A percentile compares a stretch with the other conserved stretches of the same genome.
Evolutionary conservation across 2,888 invertebrate genomes (phyloP).

Genomic region (Liodrosophila aerea): DNA sequence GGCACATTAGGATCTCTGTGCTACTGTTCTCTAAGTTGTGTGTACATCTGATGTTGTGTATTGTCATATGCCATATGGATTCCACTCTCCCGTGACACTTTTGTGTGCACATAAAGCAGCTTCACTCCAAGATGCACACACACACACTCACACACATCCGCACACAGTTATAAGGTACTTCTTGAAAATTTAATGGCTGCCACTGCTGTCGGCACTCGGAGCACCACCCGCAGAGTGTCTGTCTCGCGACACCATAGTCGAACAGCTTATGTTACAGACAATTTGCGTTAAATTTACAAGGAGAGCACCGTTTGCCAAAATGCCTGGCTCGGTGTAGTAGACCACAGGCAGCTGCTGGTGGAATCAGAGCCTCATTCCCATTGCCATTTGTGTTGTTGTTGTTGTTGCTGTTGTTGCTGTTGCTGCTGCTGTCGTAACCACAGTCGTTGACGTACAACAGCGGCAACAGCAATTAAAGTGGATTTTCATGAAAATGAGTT

Average conservation of each 20-base stretch:
- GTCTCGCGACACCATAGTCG: slow-evolving; percentile 40
- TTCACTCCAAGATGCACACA: slow-evolving; percentile 16
- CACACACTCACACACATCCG: background rate
- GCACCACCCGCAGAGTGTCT: slow-evolving; percentile 30
- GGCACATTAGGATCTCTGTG: too few species aligned
- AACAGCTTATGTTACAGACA: slow-evolving; percentile 75
- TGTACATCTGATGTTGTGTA: too few species aligned
- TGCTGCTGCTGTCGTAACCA: slow-evolving; percentile 21
- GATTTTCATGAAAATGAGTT: slow-evolving; percentile 74
- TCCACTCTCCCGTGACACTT: slow-evolving; percentile 36
- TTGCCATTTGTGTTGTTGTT: slow-evolving; percentile 26
- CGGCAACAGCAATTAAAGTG: slow-evolving; percentile 72
- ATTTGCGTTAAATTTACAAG: slow-evolving; percentile 79
- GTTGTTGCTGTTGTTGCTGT: slow-evolving; percentile 13
- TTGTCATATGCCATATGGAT: too few species aligned
- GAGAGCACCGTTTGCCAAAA: slow-evolving; percentile 56
- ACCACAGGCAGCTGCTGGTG: slow-evolving; percentile 18
- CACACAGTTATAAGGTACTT: slow-evolving; percentile 12
- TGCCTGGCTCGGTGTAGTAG: slow-evolving; percentile 8
- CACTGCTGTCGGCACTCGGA: slow-evolving; percentile 71
- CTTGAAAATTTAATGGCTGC: slow-evolving; percentile 76
- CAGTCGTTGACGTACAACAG: slow-evolving; percentile 28
- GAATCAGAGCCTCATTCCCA: slow-evolving; percentile 36
- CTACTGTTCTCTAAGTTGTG: too few species aligned
- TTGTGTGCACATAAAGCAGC: slow-evolving; percentile 18